Evolutionary conservation across 2,888 invertebrate genomes (phyloP).

Genomic region (Cantharis rufa): DNA sequence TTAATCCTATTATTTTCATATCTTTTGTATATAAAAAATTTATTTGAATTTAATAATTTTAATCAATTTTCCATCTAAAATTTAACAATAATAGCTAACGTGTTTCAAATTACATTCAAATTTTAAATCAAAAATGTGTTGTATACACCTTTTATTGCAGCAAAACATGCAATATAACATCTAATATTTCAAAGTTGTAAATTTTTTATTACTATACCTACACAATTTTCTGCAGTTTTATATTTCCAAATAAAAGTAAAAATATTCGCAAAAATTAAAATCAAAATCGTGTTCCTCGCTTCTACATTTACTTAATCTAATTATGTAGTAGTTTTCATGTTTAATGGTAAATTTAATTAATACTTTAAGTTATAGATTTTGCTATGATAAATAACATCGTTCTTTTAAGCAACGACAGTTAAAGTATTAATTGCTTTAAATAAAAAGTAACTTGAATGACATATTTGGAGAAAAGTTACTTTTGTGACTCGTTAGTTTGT

Average conservation of each 20-base stretch:
- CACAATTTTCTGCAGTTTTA: background rate
- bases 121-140: constrained; percentile 27
- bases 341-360: too few relatives aligned
- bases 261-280: background rate
- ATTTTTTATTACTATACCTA: background rate
- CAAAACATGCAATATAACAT: constrained; percentile 17
- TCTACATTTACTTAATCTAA: background rate
- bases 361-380: too few relatives aligned
- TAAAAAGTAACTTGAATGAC: too few relatives aligned
- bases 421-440: too few relatives aligned
- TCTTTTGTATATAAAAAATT: background rate
- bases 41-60: background rate
- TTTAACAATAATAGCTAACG: constrained; percentile 19
- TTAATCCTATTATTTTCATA: background rate
- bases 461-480: too few relatives aligned
- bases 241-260: background rate
- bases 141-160: constrained; percentile 26
- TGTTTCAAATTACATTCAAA: constrained; percentile 26
- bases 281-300: background rate
- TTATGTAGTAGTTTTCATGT: background rate
- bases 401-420: too few relatives aligned
- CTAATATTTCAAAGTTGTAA: constrained; percentile 12
- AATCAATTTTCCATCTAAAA: constrained; percentile 17
- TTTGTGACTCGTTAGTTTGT: too few relatives aligned
- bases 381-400: too few relatives aligned